Base-by-base conservation (phyloP, 2,113 vertebrate genomes). In the Xiphorhynchus elegans region DNA sequence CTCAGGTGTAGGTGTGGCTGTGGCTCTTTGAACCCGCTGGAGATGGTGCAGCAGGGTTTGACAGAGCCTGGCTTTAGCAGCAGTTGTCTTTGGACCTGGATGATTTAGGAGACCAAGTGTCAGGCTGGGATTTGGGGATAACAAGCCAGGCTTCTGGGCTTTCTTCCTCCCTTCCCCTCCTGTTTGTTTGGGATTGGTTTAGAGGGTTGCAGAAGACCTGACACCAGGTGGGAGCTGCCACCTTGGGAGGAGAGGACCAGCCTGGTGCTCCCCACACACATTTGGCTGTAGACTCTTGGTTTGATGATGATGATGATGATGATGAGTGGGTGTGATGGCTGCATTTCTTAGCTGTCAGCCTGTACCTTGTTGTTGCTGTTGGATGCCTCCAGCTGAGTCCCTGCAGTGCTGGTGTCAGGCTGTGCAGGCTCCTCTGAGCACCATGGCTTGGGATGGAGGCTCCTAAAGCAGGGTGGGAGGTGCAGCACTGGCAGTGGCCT, bases 391-490 rank as follows among this genome's bases (percentile, higher is more conserved):
- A 89, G 96, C 55, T 95, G 95, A 93, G 88, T 91, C 94, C 85
- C 29, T 94, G 95, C 88, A 88, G 89, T 92, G 96, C 50, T 91
- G 93, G 59, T 69, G 79, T 88, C 77, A 96, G 96, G 95, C 96
- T 90, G 92, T 12, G 52, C 33, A 55, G 62, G 53, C 91, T 92
- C 79, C 96, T 93, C 18, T 23, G 76, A 95, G 94, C 93, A 86
- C 90, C 87, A 58, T 90, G 96, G 85, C 90, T 40, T 96, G 95
- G 95, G 67, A 82, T 96, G 95, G 94, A 96, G 92, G 95, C 78
- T 95, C 89, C 93, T 96, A 89, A 94, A 97, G 94, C 89, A 79
- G 95, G 94, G 73, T 88, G 94, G 95, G 94, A 97, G 89, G 96
- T 93, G 87, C 92, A 75, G 96, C 89, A 89, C 77, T 56, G 89